These are phyloP conservation scores for Andrena bicolor DNA, from an alignment of 2,888 invertebrate genomes.

Conservation along the genomic window DNA sequence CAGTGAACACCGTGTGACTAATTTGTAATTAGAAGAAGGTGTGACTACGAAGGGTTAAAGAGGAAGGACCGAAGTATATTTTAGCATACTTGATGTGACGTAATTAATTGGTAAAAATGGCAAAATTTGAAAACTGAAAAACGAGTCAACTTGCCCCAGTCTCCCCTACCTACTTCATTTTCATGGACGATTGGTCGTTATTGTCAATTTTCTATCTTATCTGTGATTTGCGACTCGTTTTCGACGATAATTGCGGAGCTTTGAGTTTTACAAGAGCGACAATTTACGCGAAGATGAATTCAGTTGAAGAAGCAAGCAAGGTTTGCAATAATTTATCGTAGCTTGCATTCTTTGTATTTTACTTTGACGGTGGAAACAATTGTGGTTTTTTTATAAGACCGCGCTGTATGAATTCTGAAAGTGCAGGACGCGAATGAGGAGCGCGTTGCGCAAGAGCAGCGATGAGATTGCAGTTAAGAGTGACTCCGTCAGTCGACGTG, in stretches of 20 bases:
- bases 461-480: conserved; percentile 48
- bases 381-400: not conserved
- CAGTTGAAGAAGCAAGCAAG: too few relatives aligned
- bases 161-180: too few relatives aligned
- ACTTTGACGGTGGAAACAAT: not conserved
- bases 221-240: not conserved
- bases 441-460: conserved; percentile 22
- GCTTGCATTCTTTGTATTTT: not conserved
- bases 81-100: too few relatives aligned
- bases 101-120: too few relatives aligned
- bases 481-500: conserved; percentile 43
- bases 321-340: not conserved
- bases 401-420: not conserved
- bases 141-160: too few relatives aligned
- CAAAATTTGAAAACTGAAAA: too few relatives aligned
- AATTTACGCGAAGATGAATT: too few relatives aligned
- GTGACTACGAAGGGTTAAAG: too few relatives aligned
- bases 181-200: not conserved
- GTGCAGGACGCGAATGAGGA: conserved; percentile 2
- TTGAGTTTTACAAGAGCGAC: not conserved
- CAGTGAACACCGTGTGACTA: too few relatives aligned
- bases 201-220: not conserved
- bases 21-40: too few relatives aligned
- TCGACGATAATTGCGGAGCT: not conserved
- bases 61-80: too few relatives aligned